Evolutionary conservation across 2,113 vertebrate genomes (phyloP), one percentile per base, ranked within the genome.

Genomic region (Alexandromys fortis): DNA sequence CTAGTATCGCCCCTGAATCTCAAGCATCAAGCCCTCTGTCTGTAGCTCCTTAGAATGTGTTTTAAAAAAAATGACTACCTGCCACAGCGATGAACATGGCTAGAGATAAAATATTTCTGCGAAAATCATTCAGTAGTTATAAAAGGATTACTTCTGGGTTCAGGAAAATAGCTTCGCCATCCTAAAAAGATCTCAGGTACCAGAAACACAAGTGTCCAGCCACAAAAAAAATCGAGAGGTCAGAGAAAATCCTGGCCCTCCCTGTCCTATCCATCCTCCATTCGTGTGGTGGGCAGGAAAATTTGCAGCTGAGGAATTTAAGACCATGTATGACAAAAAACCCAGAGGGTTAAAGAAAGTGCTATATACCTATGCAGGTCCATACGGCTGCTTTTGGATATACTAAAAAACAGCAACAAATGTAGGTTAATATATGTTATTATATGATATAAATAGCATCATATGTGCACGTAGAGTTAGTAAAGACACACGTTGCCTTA

Each of bases 361-460:
- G 7, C 42, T 82, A 1, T 42, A 91, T 79, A 91, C n/a, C 33
- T 78, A 8, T n/a, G 52, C 42, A 81, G 77, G 12, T 14, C 19
- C 58, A 38, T 82, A 17, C 55, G 7, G 35, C 38, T 82, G 11
- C 24, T 89, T 96, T 86, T 73, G 52, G 63, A 79, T 93, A 95
- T 21, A 5, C 72, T 22, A 24, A 91, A 65, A 63, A 26, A 73
- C 67, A 94, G 79, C 10, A 82, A 72, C 22, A 92, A 81, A 65
- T 61, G 79, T 24, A 92, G 73, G 14, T 83, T 83, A 38, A 30
- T 82, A 52, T 81, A 42, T 73, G 92, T n/a, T n/a, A 72, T 65
- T 42, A 38, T 92, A 79, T 92, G 73, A 76, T 73, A 87, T 73
- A 82, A 78, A 82, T 94, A 92, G 12, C 7, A 33, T n/a, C 19